These are phyloP conservation scores for Mnemiopsis leidyi DNA, from an alignment of 37 sponge, comb jelly and placozoan species.

Conservation along the genomic window DNA sequence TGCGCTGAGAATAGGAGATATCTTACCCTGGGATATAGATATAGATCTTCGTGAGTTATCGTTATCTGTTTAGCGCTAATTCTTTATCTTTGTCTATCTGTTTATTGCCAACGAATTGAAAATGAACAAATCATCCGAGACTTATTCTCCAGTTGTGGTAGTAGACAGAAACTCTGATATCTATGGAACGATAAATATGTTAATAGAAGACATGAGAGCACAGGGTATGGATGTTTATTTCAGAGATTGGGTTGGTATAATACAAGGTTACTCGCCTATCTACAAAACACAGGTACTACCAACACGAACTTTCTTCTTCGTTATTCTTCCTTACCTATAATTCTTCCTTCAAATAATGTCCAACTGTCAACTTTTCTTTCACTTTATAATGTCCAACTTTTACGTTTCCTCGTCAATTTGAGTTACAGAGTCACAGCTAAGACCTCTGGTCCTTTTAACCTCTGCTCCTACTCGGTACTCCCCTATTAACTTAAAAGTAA, in stretches of 20 bases:
- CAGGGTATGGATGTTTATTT: conserved; percentile 5
- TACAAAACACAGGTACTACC: background rate
- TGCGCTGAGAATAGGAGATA: conserved; percentile 5
- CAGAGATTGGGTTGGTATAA: background rate
- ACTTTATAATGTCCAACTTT: too few species aligned
- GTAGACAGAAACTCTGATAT: background rate
- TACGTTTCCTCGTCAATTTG: too few species aligned
- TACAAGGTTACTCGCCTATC: background rate
- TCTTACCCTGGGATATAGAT: conserved; percentile 36
- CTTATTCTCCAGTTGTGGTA: conserved; percentile 1
- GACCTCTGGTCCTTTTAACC: too few species aligned
- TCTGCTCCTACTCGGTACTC: too few species aligned
- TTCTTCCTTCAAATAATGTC: too few species aligned
- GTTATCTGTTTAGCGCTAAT: background rate
- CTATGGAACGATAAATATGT: background rate
- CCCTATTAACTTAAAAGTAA: too few species aligned
- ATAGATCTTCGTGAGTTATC: conserved; percentile 7
- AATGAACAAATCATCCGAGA: too few species aligned
- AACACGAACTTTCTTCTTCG: too few species aligned
- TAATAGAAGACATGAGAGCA: background rate
- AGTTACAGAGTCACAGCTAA: too few species aligned
- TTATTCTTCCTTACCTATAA: too few species aligned
- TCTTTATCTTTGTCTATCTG: background rate
- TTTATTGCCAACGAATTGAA: too few species aligned
- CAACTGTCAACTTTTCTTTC: too few species aligned